Evolutionary conservation across 1,140 invertebrate genomes (phyloP), one percentile per base, ranked within the genome.

Genomic region (Listronotus bonariensis): DNA sequence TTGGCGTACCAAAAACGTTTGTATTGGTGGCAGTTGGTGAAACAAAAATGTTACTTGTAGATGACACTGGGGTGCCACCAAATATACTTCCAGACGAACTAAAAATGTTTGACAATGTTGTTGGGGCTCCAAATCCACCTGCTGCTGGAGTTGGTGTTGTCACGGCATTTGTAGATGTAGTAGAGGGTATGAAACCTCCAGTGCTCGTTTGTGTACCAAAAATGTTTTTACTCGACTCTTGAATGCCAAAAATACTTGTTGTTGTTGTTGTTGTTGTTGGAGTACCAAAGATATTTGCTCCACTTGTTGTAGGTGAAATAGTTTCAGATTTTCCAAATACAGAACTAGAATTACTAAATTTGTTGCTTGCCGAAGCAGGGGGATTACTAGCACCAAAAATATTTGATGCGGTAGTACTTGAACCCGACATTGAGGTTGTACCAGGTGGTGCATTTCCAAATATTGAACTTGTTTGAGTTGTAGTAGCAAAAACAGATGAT

Each of bases 11-110:
- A 18, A 48, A 42, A 17, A n/a, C 6, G 12, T 26, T 20, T 53
- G 20, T 12, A 18, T 54, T 32, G 36, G 54, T 32, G 14, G 54
- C 34, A n/a, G n/a, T 57, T 41, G 14, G n/a, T n/a, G n/a, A n/a
- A n/a, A n/a, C n/a, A 26, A 46, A 36, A 32, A 31, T 6, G 42
- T n/a, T 56, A 26, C 40, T 56, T 26, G 38, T 26, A 32, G 56
- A n/a, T 58, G 42, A 46, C 6, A 36, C 34, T 5, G 34, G 34
- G 8, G 34, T 36, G 34, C 34, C 8, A 12, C 34, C 34, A 8
- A 36, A 36, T 10, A 36, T 36, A 36, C 7, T 36, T 5, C 34
- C 7, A 36, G 3, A 4, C 1, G 46, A n/a, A 31, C 43, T 38
- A 18, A 48, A 42, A 17, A n/a, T 5, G 12, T 26, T 20, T 53